Conservation (phyloP, 2,888 invertebrate genomes). For the Hydraecia micacea region DNA sequence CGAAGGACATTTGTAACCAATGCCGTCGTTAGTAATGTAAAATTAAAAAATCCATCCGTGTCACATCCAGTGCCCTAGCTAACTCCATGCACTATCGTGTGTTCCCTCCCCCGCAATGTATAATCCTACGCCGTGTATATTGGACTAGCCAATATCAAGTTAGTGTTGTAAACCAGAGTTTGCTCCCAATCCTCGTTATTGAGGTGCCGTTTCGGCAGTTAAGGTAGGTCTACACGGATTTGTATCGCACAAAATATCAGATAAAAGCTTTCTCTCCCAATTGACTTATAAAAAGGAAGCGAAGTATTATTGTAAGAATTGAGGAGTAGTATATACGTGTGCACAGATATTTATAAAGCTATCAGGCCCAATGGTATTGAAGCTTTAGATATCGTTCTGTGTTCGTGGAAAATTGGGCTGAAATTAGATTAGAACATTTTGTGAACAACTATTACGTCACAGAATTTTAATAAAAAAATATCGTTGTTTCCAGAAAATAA, state of each 20-base stretch:
- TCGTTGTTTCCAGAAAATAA: constrained; percentile 4
- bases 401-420: constrained; percentile 12
- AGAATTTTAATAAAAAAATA: constrained; percentile 25
- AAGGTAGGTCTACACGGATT: constrained; percentile 47
- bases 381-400: constrained; percentile 31
- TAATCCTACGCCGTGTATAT: constrained; percentile 80
- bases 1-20: no score
- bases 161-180: constrained; percentile 78
- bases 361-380: constrained; percentile 34
- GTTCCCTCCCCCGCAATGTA: constrained; percentile 77
- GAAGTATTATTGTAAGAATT: constrained; percentile 34
- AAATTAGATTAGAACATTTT: constrained; percentile 34
- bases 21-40: no score
- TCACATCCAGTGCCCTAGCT: constrained; percentile 62
- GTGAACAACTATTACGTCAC: constrained; percentile 21
- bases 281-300: constrained; percentile 32
- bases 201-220: constrained; percentile 53
- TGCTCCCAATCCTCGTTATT: constrained; percentile 74
- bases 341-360: constrained; percentile 26
- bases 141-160: constrained; percentile 83
- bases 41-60: neutral
- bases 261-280: constrained; percentile 25
- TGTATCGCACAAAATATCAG: constrained; percentile 43
- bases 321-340: constrained; percentile 25
- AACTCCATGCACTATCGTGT: constrained; percentile 67